Conservation (phyloP, 2,113 vertebrate genomes). For the Struthio camelus region DNA sequence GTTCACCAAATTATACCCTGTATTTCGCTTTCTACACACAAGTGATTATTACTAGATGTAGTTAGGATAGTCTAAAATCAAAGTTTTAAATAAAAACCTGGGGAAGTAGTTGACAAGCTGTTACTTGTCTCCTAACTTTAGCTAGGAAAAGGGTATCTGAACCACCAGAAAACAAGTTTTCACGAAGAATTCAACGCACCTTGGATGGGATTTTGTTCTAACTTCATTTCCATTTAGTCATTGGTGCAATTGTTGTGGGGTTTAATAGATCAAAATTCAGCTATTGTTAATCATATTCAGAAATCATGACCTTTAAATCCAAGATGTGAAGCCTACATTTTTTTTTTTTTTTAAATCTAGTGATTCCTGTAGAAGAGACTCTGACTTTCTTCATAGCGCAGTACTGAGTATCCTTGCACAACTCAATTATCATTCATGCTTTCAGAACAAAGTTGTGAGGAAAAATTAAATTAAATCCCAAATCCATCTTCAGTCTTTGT, state of each 20-base stretch:
- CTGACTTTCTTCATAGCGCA: background rate
- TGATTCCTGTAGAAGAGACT: background rate
- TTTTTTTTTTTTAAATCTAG: background rate
- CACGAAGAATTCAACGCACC: fast-evolving
- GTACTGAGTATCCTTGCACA: background rate
- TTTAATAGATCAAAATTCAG: background rate
- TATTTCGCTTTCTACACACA: fast-evolving
- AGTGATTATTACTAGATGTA: too few species aligned
- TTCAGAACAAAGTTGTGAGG: background rate
- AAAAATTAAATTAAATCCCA: slow-evolving; percentile 34
- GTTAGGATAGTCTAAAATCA: background rate
- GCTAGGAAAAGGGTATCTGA: background rate
- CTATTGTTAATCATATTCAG: background rate
- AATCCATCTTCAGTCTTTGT: background rate
- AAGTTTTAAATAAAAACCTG: background rate
- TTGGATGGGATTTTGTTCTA: background rate
- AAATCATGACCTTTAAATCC: background rate
- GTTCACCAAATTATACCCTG: background rate
- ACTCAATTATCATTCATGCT: background rate
- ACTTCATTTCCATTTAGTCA: background rate
- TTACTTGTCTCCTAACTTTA: background rate
- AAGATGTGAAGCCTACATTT: background rate
- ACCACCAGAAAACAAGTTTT: background rate
- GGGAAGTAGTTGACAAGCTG: background rate
- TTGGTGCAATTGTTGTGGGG: background rate